Evolutionary conservation across 1,140 invertebrate species (phyloP).

Genomic region (Aphis gossypii): DNA sequence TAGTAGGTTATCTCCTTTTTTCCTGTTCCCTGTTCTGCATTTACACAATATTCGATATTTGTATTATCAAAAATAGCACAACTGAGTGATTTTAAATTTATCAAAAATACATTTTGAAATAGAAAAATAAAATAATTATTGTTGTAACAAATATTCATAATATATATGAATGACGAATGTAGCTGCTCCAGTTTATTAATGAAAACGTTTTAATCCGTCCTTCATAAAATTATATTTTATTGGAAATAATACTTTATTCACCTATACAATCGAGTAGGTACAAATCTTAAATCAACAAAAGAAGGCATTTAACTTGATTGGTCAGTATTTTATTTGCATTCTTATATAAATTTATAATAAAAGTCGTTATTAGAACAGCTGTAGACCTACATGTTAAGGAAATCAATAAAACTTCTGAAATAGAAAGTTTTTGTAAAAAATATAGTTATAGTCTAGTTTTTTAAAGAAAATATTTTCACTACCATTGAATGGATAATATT

Average conservation of each 20-base stretch:
- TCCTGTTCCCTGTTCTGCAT: background rate
- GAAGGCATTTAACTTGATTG: background rate
- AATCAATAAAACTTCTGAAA: background rate
- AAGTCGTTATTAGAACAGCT: background rate
- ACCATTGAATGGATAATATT: background rate
- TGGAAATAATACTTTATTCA: background rate
- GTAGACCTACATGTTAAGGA: background rate
- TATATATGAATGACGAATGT: background rate
- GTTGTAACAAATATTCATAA: background rate
- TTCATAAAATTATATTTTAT: background rate
- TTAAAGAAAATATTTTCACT: background rate
- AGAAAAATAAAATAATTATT: background rate
- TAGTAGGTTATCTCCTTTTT: background rate
- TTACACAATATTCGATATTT: background rate
- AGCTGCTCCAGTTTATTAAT: background rate
- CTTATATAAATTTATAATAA: background rate
- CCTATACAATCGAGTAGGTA: background rate
- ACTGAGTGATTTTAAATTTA: background rate
- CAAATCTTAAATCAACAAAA: background rate
- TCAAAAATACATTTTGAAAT: background rate
- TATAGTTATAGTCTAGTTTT: background rate
- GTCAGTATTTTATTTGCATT: background rate
- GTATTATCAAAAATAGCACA: background rate
- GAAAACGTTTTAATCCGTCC: background rate
- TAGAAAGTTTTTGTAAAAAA: background rate